Base-by-base conservation (phyloP, 2,888 invertebrate species). In the Phanerotoma sp. region DNA sequence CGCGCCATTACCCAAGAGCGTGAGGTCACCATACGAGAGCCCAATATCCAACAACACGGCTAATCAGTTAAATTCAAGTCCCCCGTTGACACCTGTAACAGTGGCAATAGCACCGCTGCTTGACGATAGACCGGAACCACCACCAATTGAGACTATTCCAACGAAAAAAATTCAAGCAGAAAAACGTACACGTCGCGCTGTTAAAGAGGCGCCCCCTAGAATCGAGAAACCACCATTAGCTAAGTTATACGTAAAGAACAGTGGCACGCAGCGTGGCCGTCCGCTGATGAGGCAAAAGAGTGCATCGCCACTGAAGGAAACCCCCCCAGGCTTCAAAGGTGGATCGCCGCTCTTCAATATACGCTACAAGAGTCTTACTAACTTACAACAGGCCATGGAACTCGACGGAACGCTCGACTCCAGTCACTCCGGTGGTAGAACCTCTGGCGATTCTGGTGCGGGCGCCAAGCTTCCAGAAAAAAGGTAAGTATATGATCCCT, bases 91-190 rank as follows among this genome's bases (percentile, higher is more conserved):
- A 78, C 70, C 82, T 79, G 77, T 83, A 80, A 65, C 84, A 80
- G 68, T 85, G 79, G 68, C 79, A 80, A 63, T 84, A 79, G 35
- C 81, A 78, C 58, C 86, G 74, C 13, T 82, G 78, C 3, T 84
- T 78, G 57, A 84, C 80, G 58, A 84, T 46, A 88, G 89, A 78
- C 93, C 93, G 49, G 91, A 92, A 79, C 93, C 93, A 48, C 93
- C 93, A 32, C 93, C 93, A 10, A 92, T 93, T 68, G 93, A 93
- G 79, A 93, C 93, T 1, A 93, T 93, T 67, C 93, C 93, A 1
- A 87, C 90, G 33, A 91, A 91, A 76, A 91, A 90, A 75, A 81
- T 86, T 16, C 84, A 85, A 72, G 85, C 85, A 7, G 91, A 91
- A 73, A 91, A 91, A 70, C 79, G 90, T 66, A 89, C 89, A 56